A percentile compares a stretch with the other conserved stretches of the same genome.
These are phyloP conservation scores for Nowickia ferox DNA, from an alignment of 2,888 invertebrate species.

Conservation along the genomic window DNA sequence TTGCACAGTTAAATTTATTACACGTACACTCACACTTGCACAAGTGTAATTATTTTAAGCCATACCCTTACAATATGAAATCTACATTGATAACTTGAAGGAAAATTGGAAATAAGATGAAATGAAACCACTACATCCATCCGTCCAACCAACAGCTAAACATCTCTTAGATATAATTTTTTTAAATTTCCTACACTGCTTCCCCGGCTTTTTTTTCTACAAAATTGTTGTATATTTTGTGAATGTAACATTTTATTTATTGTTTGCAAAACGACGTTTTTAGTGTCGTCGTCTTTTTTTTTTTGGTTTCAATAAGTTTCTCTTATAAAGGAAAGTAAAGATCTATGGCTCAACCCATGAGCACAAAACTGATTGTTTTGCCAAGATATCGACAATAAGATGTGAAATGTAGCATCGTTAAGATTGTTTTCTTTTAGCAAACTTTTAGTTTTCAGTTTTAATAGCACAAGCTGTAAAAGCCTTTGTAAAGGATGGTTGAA, in stretches of 20 bases:
- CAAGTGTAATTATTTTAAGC: slow-evolving; percentile 1
- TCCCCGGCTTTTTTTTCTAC: slow-evolving; percentile 3
- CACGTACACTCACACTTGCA: slow-evolving; percentile 28
- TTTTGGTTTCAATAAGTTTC: slow-evolving; percentile 15
- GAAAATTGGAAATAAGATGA: slow-evolving; percentile 57
- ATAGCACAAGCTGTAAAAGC: slow-evolving; percentile 46
- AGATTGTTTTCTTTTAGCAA: slow-evolving; percentile 55
- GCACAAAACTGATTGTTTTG: slow-evolving; percentile 69
- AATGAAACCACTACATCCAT: slow-evolving; percentile 48
- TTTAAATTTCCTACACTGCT: slow-evolving; percentile 32
- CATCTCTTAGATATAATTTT: slow-evolving; percentile 12
- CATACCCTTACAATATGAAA: neutral
- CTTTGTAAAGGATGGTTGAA: slow-evolving; percentile 7
- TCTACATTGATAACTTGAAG: slow-evolving; percentile 37
- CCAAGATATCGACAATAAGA: slow-evolving; percentile 69
- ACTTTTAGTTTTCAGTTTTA: slow-evolving; percentile 58
- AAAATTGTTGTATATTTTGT: neutral
- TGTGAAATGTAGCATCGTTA: slow-evolving; percentile 68
- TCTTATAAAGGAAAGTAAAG: slow-evolving; percentile 36
- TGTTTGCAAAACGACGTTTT: slow-evolving; percentile 73
- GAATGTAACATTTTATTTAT: slow-evolving; percentile 72
- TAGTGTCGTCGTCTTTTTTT: slow-evolving; percentile 61
- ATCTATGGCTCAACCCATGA: slow-evolving; percentile 68
- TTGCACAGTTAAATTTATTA: slow-evolving; percentile 48
- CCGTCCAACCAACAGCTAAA: slow-evolving; percentile 10